Evolutionary conservation across 2,113 vertebrate genomes (phyloP).

Genomic region (Varanus komodoensis): DNA sequence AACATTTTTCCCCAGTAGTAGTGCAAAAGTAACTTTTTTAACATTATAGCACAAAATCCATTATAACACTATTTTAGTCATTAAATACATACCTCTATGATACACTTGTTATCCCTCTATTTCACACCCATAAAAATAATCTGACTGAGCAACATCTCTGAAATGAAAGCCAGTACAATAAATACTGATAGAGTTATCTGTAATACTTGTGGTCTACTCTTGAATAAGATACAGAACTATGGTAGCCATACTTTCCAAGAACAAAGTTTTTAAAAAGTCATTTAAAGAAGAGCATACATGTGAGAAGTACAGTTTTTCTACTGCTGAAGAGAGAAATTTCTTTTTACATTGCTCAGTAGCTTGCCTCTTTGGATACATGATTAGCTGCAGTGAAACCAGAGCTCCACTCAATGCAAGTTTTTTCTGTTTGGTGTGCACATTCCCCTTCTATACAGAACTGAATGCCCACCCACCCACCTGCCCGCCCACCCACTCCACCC

Average conservation of each 20-base stretch:
- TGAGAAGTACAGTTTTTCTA: not conserved
- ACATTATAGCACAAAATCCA: slow-evolving; percentile 40
- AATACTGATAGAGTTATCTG: slow-evolving; percentile 63
- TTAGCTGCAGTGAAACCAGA: not conserved
- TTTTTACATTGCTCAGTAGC: not conserved
- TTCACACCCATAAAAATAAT: slow-evolving; percentile 32
- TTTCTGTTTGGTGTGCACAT: not conserved
- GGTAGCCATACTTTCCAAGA: slow-evolving; percentile 19
- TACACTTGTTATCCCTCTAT: slow-evolving; percentile 5
- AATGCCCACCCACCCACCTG: too few relatives aligned
- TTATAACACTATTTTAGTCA: slow-evolving; percentile 48
- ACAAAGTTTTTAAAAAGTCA: slow-evolving; percentile 40
- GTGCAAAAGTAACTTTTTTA: not conserved
- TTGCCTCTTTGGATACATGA: not conserved
- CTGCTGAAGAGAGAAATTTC: not conserved
- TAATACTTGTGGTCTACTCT: slow-evolving; percentile 57
- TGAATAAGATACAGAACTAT: slow-evolving; percentile 36
- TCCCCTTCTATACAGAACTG: not conserved
- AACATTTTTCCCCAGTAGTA: slow-evolving; percentile 13
- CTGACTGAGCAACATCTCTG: slow-evolving; percentile 57
- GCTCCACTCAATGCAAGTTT: not conserved
- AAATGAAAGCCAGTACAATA: slow-evolving; percentile 66
- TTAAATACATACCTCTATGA: slow-evolving; percentile 41
- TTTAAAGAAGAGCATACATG: slow-evolving; percentile 51
- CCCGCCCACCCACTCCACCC: too few relatives aligned